Base-by-base conservation (phyloP, 2,113 vertebrate species). In the Myotis davidii region DNA sequence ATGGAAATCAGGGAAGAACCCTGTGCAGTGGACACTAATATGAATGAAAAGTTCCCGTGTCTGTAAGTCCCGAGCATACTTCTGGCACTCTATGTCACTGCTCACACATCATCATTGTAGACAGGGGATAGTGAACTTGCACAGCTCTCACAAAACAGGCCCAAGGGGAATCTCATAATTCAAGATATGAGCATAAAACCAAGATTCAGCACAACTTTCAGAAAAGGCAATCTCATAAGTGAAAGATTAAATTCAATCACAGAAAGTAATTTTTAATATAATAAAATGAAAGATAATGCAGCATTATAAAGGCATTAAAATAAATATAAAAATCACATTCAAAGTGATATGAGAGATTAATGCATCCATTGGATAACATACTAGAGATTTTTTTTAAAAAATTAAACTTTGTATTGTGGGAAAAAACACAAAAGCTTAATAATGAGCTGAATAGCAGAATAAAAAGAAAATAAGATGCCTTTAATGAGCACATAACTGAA, bases 61-160 rank as follows among this genome's bases (percentile, higher is more conserved):
- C 25, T 64, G 16, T 5, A 39, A 50, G 14, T 11, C 37, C n/a
- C 0, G 74, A 21, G 3, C 20, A 25, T 13, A 17, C 21, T 16
- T 70, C 29, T 56, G 23, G 18, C 14, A 21, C 0, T 32, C 17
- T 4, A 16, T 7, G 17, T 72, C 34, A 11, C 17, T 34, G 45
- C 18, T 50, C 0, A 10, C 1, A 11, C 16, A 32, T 9, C 20
- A 5, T 73, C 21, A 20, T 0, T n/a, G 0, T 2, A 34, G 29
- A 11, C 37, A 93, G 7, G 7, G 25, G 21, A 37, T 6, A 59
- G 14, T 20, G 23, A 61, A 4, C 42, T 7, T 54, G 23, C 13
- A 5, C 6, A 29, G 13, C 21, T 3, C 21, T 27, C 48, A 13
- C 14, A 56, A 91, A 74, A 64, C 10, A 85, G 2, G 10, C 0